Conservation (phyloP, 2,888 invertebrate species). For the Hemithea aestivaria region DNA sequence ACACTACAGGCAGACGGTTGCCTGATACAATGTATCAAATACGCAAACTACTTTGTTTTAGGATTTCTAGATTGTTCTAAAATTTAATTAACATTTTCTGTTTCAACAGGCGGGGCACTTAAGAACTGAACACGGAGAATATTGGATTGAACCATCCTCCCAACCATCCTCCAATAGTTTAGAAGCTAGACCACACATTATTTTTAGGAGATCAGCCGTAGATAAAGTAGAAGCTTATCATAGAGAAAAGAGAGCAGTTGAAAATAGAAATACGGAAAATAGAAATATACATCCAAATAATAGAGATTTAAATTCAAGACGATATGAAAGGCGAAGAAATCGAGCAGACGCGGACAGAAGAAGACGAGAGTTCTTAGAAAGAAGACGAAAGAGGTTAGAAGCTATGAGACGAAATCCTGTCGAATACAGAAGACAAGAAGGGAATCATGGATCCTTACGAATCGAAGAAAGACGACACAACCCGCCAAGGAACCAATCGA, state of each 20-base stretch:
- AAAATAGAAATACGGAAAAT: conserved; percentile 33
- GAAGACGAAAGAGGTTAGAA: conserved; percentile 54
- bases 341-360: conserved; percentile 77
- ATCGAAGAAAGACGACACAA: conserved; percentile 52
- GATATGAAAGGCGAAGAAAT: conserved; percentile 66
- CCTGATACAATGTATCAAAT: conserved; percentile 14
- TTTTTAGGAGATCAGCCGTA: conserved; percentile 84
- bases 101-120: conserved; percentile 82
- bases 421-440: conserved; percentile 59
- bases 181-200: conserved; percentile 80
- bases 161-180: conserved; percentile 58
- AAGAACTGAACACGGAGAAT: conserved; percentile 82
- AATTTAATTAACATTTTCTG: not conserved
- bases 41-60: conserved; percentile 8
- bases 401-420: conserved; percentile 61
- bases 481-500: conserved; percentile 48
- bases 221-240: conserved; percentile 63
- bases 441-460: conserved; percentile 34
- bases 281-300: conserved; percentile 60
- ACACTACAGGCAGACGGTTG: conserved; percentile 16
- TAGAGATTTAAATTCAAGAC: conserved; percentile 44
- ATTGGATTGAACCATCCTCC: conserved; percentile 85
- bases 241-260: conserved; percentile 55
- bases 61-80: conserved; percentile 5
- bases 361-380: conserved; percentile 59